A percentile compares a stretch with the other conserved stretches of the same genome.
phyloP scores from a whole-genome alignment of 2,888 invertebrate species.

The Protophormia terraenovae region DNA sequence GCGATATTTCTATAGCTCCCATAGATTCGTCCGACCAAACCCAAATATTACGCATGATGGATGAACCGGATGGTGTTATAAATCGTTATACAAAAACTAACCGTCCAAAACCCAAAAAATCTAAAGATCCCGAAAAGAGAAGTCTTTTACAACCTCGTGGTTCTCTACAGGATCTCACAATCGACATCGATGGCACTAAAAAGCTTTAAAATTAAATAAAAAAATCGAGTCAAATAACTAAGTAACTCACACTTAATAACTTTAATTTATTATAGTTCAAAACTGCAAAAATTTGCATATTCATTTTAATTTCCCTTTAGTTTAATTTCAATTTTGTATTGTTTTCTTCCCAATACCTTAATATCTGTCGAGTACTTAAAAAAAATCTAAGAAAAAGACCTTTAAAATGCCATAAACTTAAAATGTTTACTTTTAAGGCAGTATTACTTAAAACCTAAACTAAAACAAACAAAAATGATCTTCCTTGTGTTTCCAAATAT shows the following conservation, averaged over 20 bases:
- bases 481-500: slow-evolving; percentile 22
- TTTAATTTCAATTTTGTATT: slow-evolving; percentile 12
- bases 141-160: slow-evolving; percentile 82
- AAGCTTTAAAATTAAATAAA: slow-evolving; percentile 76
- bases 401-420: slow-evolving; percentile 44
- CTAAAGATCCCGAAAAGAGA: slow-evolving; percentile 84
- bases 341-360: not conserved
- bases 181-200: slow-evolving; percentile 78
- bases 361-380: slow-evolving; percentile 51
- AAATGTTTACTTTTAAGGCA: slow-evolving; percentile 69
- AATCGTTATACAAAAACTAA: slow-evolving; percentile 86
- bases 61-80: slow-evolving; percentile 92
- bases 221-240: slow-evolving; percentile 5
- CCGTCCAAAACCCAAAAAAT: slow-evolving; percentile 83
- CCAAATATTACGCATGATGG: slow-evolving; percentile 96
- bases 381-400: slow-evolving; percentile 16
- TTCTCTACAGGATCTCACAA: slow-evolving; percentile 78
- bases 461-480: slow-evolving; percentile 7
- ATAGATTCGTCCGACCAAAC: slow-evolving; percentile 96
- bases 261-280: slow-evolving; percentile 44
- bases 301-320: slow-evolving; percentile 38
- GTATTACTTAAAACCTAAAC: slow-evolving; percentile 73
- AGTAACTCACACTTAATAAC: slow-evolving; percentile 4
- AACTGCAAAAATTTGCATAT: not conserved
- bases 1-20: slow-evolving; percentile 98